Evolutionary conservation across 2,888 invertebrate genomes (phyloP), one percentile per base, ranked within the genome.

Genomic region (Phaonia tiefii): DNA sequence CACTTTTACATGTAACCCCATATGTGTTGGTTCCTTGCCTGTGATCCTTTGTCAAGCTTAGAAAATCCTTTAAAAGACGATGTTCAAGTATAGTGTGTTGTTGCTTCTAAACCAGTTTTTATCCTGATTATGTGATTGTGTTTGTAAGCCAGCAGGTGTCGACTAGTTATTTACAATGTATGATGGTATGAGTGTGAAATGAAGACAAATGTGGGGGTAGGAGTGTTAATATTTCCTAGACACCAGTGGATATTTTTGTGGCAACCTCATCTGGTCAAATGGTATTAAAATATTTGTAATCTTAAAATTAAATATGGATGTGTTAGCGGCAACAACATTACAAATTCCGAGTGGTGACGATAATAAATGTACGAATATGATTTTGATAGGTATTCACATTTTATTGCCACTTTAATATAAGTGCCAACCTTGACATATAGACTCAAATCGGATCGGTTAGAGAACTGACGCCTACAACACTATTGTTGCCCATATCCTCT

Each of bases 61-160:
- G 75, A 71, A 81, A 81, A 81, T 81, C 77, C 81, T 72, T 81
- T 78, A 75, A 75, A 75, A 75, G 25, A 70, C 71, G 74, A 58
- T 72, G 56, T 42, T 63, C 4, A 5, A 5, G 4, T 3, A 42
- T 39, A 13, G 42, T 39, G 39, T 63, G 63, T 63, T 63, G 63
- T 63, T 39, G 39, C 39, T 63, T 63, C 22, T 63, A 5, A 31
- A 39, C 39, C 60, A 39, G 60, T 58, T 31, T 58, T 46, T 46
- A 46, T 15, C 46, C 13, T 31, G 31, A 31, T 31, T 31, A 31
- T 31, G 60, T 60, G 39, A 0, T 7, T 42, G 63, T 22, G 54
- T 54, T 39, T 42, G 42, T 42, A 4, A 22, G 13, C 46, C 4
- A 8, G 4, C 8, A 31, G 31, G 31, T 31, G 31, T 31, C 31